Evolutionary conservation across 1,140 invertebrate genomes (phyloP).

Genomic region (Pseudoatta argentina): DNA sequence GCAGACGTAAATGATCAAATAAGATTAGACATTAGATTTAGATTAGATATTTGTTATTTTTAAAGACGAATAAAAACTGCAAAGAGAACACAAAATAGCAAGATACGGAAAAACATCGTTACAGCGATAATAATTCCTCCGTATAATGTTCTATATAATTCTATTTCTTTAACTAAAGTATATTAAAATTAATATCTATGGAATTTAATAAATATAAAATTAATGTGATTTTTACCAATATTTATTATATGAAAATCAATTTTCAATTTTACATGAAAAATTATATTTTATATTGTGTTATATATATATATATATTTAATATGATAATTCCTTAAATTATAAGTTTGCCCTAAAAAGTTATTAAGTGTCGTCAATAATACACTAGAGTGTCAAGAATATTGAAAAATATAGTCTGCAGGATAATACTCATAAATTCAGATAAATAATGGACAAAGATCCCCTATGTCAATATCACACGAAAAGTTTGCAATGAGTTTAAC

Average conservation of each 20-base stretch:
- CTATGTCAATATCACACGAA: neutral
- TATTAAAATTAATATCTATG: neutral
- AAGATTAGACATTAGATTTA: conserved; percentile 12
- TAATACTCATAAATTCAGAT: neutral
- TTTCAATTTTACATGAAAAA: neutral
- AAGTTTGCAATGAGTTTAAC: conserved; percentile 8
- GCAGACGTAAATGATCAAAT: neutral
- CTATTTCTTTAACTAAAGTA: neutral
- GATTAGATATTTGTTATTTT: conserved; percentile 22
- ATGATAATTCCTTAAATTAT: neutral
- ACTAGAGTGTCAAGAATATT: neutral
- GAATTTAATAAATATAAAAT: too few relatives aligned
- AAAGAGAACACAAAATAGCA: neutral
- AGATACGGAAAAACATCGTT: neutral
- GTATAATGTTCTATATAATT: neutral
- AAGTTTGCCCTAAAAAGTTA: neutral
- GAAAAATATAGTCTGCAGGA: neutral
- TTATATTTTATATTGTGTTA: neutral
- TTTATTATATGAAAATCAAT: neutral
- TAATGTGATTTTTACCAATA: too few relatives aligned
- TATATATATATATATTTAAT: neutral
- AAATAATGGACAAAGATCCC: neutral
- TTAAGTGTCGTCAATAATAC: neutral
- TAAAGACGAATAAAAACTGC: neutral
- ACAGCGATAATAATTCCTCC: neutral